Evolutionary conservation across 2,113 vertebrate species (phyloP), one percentile per base, ranked within the genome.

Genomic region (Anoura caudifer): DNA sequence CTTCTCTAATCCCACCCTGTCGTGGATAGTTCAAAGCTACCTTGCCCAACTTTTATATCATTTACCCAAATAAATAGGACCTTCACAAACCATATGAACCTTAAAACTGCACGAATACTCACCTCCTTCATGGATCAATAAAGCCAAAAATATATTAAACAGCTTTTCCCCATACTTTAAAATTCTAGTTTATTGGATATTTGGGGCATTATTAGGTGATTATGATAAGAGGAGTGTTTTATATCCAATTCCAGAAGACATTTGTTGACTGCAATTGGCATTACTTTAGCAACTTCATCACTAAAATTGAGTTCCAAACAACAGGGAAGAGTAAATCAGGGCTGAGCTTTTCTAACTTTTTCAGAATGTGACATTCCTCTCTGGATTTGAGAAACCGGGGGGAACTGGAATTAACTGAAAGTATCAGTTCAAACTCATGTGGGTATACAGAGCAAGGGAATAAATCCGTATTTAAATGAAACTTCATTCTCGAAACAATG

Each of bases 321-420:
- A 8, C 22, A 6, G 17, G 36, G 14, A 36, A 41, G 33, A 56
- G 9, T 12, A 17, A 47, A 5, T 38, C n/a, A 2, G 76, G 43
- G 28, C 3, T 19, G 0, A 5, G 17, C 24, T 4, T 13, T 22
- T 14, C 20, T 43, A 8, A 1, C 3, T 22, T 7, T 28, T 38
- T 33, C 19, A n/a, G 77, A n/a, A 7, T 1, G n/a, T 61, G 83
- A n/a, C 0, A 1, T 4, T 54, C 50, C 4, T 52, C 28, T 61
- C 77, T 54, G 69, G 70, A 41, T 6, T 54, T 9, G 50, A 77
- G 47, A 59, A 38, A 41, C 19, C 24, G 38, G 77, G 43, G 75
- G 45, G 20, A 72, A 9, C 36, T 17, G 33, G 31, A 24, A 43
- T 43, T 9, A 33, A 3, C 4, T 33, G 16, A 31, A 54, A 83